These are phyloP conservation scores for Cinclus mexicanus DNA, from an alignment of 2,113 vertebrate species.

Conservation along the genomic window DNA sequence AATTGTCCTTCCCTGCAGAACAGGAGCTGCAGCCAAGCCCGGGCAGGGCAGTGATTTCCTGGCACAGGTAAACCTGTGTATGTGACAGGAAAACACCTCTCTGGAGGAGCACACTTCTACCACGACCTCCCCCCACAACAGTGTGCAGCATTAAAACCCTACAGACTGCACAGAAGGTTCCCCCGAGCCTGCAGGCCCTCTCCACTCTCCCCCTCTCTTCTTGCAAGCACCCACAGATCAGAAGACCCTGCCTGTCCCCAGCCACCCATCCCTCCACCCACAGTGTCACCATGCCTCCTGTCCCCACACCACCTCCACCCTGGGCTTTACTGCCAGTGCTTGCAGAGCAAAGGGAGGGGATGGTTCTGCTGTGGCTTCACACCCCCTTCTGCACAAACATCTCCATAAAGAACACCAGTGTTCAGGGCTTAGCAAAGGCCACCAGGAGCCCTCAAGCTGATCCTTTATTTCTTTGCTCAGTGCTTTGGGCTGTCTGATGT, in stretches of 20 bases:
- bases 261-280: neutral
- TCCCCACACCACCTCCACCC: accelerated
- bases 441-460: neutral
- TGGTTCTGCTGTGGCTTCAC: accelerated
- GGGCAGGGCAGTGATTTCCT: neutral
- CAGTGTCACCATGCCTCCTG: neutral
- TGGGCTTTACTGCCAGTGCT: accelerated
- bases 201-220: neutral
- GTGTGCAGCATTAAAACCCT: neutral
- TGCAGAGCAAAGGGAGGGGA: neutral
- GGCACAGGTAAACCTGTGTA: neutral
- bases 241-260: neutral
- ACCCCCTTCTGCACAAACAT: neutral
- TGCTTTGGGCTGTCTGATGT: neutral
- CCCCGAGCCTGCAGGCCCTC: neutral
- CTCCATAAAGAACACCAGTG: neutral
- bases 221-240: neutral
- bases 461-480: neutral
- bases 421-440: neutral
- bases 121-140: neutral
- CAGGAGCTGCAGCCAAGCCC: neutral
- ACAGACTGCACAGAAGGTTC: neutral
- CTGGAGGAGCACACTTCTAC: neutral
- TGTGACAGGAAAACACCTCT: neutral
- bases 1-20: neutral